A percentile compares a stretch with the other conserved stretches of the same genome.
These are phyloP conservation scores for Arnoldichthys spilopterus DNA, from an alignment of 2,797 vertebrate genomes.

Conservation along the genomic window DNA sequence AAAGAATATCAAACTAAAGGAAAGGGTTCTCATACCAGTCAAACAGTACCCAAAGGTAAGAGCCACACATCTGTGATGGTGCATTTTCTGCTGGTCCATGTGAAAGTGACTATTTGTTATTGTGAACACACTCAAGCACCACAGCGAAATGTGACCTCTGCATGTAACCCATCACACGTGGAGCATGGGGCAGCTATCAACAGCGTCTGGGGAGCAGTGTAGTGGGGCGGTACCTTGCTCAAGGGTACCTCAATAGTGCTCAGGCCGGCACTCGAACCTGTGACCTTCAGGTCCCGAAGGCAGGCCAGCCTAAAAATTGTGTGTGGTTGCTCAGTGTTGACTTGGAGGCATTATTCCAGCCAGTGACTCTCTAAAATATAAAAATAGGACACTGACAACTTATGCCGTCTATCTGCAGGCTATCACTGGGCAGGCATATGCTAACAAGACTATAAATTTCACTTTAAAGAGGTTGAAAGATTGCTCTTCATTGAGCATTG, in stretches of 20 bases:
- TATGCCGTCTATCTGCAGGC: neutral
- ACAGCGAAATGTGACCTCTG: too few relatives aligned
- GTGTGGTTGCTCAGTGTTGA: neutral
- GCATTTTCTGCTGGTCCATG: neutral
- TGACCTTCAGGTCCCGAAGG: too few relatives aligned
- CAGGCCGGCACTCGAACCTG: too few relatives aligned
- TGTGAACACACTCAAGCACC: too few relatives aligned
- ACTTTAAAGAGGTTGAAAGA: neutral
- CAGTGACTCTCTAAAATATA: neutral
- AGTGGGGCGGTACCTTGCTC: too few relatives aligned
- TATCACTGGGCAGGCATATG: neutral
- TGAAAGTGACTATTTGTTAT: too few relatives aligned
- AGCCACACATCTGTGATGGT: neutral
- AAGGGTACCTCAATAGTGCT: too few relatives aligned
- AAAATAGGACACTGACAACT: neutral
- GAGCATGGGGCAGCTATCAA: too few relatives aligned
- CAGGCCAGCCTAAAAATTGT: too few relatives aligned
- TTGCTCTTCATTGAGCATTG: neutral
- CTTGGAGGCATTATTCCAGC: neutral
- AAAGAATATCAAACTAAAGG: conserved; percentile 98
- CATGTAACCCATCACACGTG: too few relatives aligned
- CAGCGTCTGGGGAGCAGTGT: too few relatives aligned
- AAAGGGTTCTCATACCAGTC: conserved; percentile 95
- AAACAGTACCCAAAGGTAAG: conserved; percentile 97
- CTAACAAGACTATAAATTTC: neutral